phyloP scores from a whole-genome alignment of 2,888 invertebrate genomes.

The Ariolimax columbianus region DNA sequence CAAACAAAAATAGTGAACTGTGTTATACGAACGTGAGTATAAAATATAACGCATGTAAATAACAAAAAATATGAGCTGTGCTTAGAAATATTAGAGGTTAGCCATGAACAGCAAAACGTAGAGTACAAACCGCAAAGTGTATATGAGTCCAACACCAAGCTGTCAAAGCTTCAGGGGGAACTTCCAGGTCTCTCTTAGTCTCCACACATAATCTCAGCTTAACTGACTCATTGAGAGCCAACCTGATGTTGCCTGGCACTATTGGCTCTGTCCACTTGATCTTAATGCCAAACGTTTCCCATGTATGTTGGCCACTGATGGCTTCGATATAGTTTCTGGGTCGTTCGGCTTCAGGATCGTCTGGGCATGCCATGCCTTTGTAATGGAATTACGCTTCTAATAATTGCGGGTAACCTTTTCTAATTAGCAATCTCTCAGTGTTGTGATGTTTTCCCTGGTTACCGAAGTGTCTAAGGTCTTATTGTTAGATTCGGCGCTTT shows the following conservation, averaged over 20 bases:
- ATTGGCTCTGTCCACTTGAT: conserved; percentile 45
- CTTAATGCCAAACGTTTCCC: conserved; percentile 41
- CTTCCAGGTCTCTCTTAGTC: conserved; percentile 30
- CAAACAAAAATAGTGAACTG: neutral
- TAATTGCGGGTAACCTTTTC: neutral
- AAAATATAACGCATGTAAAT: neutral
- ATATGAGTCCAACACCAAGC: conserved; percentile 45
- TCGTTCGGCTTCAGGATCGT: conserved; percentile 29
- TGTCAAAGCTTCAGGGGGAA: conserved; percentile 34
- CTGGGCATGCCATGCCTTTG: neutral
- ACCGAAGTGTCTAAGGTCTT: too few species aligned
- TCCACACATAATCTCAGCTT: conserved; percentile 33
- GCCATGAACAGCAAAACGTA: too few species aligned
- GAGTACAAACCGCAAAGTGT: neutral
- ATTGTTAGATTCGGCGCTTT: neutral
- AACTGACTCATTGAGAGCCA: conserved; percentile 31
- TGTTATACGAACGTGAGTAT: neutral
- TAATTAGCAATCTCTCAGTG: neutral
- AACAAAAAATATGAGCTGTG: neutral
- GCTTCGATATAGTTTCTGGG: conserved; percentile 31
- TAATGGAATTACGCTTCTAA: neutral
- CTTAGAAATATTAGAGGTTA: too few species aligned
- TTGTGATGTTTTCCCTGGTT: neutral
- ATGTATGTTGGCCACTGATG: conserved; percentile 20
- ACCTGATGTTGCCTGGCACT: conserved; percentile 32